Evolutionary conservation across 1,140 invertebrate genomes (phyloP), one percentile per base, ranked within the genome.

Genomic region (Zaprionus lachaisei): DNA sequence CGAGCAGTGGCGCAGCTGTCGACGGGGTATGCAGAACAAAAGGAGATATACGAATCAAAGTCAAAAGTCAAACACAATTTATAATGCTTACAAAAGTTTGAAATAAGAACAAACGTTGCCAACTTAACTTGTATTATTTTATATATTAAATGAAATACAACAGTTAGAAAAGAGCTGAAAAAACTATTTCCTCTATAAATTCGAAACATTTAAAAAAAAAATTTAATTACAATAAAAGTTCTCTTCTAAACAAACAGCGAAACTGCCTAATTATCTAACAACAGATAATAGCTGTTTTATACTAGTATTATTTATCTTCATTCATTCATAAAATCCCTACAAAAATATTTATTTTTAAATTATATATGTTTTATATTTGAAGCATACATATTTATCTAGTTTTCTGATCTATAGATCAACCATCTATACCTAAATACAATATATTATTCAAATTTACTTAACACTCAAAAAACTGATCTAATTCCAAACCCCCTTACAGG

Each of bases 1-100:
- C n/a, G 5, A 51, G 51, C 72, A 76, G 68, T 7, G 60, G 54
- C 73, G 61, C 56, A 58, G 68, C 55, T 76, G 61, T 37, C 17
- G 12, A 31, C 6, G 22, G 68, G 55, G 17, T 17, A 47, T 17
- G 5, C 17, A 44, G 15, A 15, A 44, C 15, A 47, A n/a, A 20
- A 6, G 9, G 6, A 47, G n/a, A 47, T 9, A 47, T 7, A 12
- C 4, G 12, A 20, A 14, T 14, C 11, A 51, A 12, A 26, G 24
- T 26, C 24, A 26, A 51, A 51, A 51, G 47, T 51, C 20, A 51
- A 51, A 22, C 22, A 24, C 47, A 20, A 51, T 51, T 51, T 51
- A 51, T 49, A 49, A 22, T 3, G 47, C 47, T 49, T 49, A 49
- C 9, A 49, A 47, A 47, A 17, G 15, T 17, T 47, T 14, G 15